Conservation (phyloP, 2,888 invertebrate species). For the Oxycera nigricornis region DNA sequence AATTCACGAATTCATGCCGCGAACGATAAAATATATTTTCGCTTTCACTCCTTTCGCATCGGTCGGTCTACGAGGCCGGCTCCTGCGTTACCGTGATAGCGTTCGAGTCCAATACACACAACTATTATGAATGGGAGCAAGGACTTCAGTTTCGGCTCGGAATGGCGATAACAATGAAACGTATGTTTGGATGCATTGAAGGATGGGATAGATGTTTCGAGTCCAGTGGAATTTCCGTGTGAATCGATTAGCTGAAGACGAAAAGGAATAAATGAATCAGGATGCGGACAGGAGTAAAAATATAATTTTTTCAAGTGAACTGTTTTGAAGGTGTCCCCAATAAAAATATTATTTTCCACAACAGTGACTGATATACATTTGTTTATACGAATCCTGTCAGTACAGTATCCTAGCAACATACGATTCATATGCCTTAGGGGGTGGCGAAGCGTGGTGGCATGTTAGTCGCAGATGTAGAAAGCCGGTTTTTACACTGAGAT, state of each 20-base stretch:
- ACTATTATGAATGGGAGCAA: constrained; percentile 4
- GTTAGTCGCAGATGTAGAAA: too few species aligned
- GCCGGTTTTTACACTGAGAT: too few species aligned
- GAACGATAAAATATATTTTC: constrained; percentile 1
- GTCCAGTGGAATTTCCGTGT: background rate
- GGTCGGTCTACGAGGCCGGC: background rate
- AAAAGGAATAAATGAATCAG: background rate
- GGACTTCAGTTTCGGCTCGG: background rate
- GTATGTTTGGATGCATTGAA: background rate
- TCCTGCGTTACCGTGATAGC: background rate
- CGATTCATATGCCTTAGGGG: background rate
- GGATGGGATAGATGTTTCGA: background rate
- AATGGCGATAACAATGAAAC: background rate
- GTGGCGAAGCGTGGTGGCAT: too few species aligned
- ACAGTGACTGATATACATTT: constrained; percentile 34
- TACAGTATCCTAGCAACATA: constrained; percentile 37
- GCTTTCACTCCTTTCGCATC: background rate
- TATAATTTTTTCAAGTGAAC: constrained; percentile 6
- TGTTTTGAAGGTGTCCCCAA: constrained; percentile 18
- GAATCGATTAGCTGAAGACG: background rate
- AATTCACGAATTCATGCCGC: constrained; percentile 15
- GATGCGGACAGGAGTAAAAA: constrained; percentile 14
- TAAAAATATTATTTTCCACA: constrained; percentile 14
- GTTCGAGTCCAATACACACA: background rate
- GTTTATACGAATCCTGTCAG: constrained; percentile 36